phyloP scores from a whole-genome alignment of 1,140 invertebrate species.

The Diabrotica undecimpunctata region DNA sequence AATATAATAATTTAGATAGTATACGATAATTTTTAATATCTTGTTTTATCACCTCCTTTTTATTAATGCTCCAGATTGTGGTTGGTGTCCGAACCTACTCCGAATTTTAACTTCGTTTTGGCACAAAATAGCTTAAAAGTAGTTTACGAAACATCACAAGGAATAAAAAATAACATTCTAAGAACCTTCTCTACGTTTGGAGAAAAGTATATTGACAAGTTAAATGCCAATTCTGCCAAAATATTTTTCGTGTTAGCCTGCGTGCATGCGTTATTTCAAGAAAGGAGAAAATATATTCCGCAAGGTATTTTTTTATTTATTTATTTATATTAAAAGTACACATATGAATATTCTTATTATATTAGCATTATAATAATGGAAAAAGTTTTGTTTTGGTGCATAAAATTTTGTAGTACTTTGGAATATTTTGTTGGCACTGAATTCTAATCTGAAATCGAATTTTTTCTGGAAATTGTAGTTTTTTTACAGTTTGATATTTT shows the following conservation, averaged over 20 bases:
- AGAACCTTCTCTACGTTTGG: conserved; percentile 49
- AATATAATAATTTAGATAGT: too few relatives aligned
- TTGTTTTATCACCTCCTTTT: too few relatives aligned
- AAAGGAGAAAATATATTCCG: conserved; percentile 81
- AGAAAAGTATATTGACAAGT: conserved; percentile 41
- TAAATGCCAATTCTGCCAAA: conserved; percentile 44
- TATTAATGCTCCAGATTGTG: conserved; percentile 61
- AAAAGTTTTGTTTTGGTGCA: too few relatives aligned
- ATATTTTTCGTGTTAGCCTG: conserved; percentile 71
- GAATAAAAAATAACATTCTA: conserved; percentile 57
- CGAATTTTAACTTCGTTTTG: conserved; percentile 59
- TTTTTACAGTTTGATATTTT: too few relatives aligned
- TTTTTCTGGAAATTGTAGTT: too few relatives aligned
- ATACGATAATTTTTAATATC: too few relatives aligned
- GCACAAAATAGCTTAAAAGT: conserved; percentile 62
- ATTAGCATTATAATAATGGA: too few relatives aligned
- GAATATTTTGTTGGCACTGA: too few relatives aligned
- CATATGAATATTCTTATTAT: too few relatives aligned
- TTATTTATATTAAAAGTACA: neutral
- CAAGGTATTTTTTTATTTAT: conserved; percentile 47
- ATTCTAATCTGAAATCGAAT: too few relatives aligned
- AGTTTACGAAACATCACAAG: conserved; percentile 76
- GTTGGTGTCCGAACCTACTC: conserved; percentile 70
- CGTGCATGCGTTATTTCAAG: conserved; percentile 85
- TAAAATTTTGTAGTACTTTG: too few relatives aligned